Percentiles rank a stretch among this genome's conserved stretches.
phyloP scores from a whole-genome alignment of 2,888 invertebrate genomes.

The Zhengitettix transpicula region DNA sequence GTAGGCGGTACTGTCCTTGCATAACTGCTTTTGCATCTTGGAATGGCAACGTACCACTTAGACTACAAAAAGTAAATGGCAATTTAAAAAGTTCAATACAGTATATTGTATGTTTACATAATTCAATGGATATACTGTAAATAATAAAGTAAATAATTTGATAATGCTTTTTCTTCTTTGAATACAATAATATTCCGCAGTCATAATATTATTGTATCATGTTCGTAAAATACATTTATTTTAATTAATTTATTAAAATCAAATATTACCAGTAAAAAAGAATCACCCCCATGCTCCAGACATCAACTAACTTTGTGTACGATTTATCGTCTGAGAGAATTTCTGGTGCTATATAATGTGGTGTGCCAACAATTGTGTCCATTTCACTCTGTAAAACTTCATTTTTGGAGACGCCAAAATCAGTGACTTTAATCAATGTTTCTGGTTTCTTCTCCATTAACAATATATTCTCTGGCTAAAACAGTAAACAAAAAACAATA shows the following conservation, averaged over 20 bases:
- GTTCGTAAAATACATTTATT: too few species aligned
- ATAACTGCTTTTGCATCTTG: background rate
- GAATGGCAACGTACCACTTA: background rate
- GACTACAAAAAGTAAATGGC: background rate
- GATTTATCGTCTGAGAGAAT: conserved; percentile 42
- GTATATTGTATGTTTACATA: too few species aligned
- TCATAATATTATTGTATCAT: too few species aligned
- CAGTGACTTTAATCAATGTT: conserved; percentile 60
- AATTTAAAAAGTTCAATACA: too few species aligned
- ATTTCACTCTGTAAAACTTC: conserved; percentile 58
- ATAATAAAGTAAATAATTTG: too few species aligned
- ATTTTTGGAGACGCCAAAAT: conserved; percentile 85
- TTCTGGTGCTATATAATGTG: conserved; percentile 79
- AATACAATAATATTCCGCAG: too few species aligned
- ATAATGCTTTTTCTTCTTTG: too few species aligned
- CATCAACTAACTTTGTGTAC: conserved; percentile 64
- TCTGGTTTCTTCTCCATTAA: conserved; percentile 40
- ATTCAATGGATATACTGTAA: too few species aligned
- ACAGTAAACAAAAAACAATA: conserved; percentile 14
- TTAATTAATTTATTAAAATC: too few species aligned
- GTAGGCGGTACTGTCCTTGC: background rate
- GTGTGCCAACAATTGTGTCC: conserved; percentile 82
- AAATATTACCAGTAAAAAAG: conserved; percentile 52
- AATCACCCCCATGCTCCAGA: conserved; percentile 89
- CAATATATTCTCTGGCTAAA: conserved; percentile 60